Conservation (phyloP, 2,888 invertebrate genomes). For the Drosophila trichaetosa region DNA sequence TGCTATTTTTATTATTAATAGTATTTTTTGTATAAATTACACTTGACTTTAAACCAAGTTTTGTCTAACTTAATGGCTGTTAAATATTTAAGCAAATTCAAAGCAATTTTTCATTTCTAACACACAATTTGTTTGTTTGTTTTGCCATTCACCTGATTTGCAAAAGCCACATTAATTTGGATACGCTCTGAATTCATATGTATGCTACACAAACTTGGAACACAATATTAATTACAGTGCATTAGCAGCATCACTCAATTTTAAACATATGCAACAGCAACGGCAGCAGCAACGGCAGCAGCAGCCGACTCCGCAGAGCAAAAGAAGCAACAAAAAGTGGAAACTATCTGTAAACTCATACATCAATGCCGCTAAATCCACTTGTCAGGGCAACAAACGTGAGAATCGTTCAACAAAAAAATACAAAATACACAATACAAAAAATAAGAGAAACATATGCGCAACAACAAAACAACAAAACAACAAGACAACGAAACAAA, state of each 20-base stretch:
- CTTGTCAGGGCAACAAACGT: slow-evolving; percentile 78
- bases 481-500: slow-evolving; percentile 31
- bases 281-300: slow-evolving; percentile 13
- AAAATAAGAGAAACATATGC: slow-evolving; percentile 22
- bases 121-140: slow-evolving; percentile 4
- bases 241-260: slow-evolving; percentile 78
- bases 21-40: not conserved
- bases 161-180: slow-evolving; percentile 8
- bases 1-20: not conserved
- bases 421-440: slow-evolving; percentile 6
- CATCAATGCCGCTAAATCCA: slow-evolving; percentile 81
- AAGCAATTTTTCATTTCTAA: slow-evolving; percentile 13
- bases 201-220: slow-evolving; percentile 17
- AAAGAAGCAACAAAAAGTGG: slow-evolving; percentile 38
- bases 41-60: not conserved
- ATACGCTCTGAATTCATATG: slow-evolving; percentile 45
- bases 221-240: slow-evolving; percentile 72
- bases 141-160: slow-evolving; percentile 41
- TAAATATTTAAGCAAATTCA: slow-evolving; percentile 15
- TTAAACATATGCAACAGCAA: slow-evolving; percentile 65
- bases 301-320: slow-evolving; percentile 14
- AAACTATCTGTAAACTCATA: slow-evolving; percentile 76
- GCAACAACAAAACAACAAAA: slow-evolving; percentile 19
- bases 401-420: slow-evolving; percentile 67
- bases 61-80: not conserved